Conservation (phyloP, 2,113 vertebrate species). For the Oncorhynchus clarkii region DNA sequence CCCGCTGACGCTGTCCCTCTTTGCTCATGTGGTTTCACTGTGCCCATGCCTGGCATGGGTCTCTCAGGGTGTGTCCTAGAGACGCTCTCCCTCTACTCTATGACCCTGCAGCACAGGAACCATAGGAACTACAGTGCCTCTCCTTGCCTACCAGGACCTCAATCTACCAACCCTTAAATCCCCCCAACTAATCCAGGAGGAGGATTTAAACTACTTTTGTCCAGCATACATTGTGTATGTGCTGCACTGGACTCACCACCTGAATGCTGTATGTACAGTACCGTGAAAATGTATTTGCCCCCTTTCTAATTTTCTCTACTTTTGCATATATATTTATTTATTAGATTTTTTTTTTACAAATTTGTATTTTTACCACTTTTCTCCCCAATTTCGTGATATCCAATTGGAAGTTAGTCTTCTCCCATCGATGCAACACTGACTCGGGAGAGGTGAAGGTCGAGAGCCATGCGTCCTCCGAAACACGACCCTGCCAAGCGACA, state of each 20-base stretch:
- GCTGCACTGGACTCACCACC: constrained; percentile 8
- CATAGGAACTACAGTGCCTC: constrained; percentile 57
- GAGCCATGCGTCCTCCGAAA: no score
- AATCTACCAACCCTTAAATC: neutral
- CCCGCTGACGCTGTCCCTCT: constrained; percentile 15
- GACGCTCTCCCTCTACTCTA: constrained; percentile 16
- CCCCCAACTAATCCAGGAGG: constrained; percentile 2
- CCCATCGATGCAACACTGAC: no score
- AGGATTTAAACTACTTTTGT: neutral
- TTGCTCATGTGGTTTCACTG: constrained; percentile 38
- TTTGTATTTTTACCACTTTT: no score
- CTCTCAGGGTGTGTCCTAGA: constrained; percentile 22
- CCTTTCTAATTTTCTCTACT: no score
- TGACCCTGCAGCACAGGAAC: constrained; percentile 18
- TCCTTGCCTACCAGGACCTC: constrained; percentile 1
- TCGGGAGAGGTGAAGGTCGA: no score
- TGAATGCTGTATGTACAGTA: constrained; percentile 1
- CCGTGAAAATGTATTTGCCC: no score
- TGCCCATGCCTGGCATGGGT: constrained; percentile 31
- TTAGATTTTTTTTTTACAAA: no score
- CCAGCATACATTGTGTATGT: constrained; percentile 6
- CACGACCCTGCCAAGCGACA: no score
- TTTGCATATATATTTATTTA: no score
- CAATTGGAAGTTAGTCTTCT: no score
- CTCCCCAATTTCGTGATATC: no score